Conservation (phyloP, 2,888 invertebrate species). For the Taphrorychus bicolor region DNA sequence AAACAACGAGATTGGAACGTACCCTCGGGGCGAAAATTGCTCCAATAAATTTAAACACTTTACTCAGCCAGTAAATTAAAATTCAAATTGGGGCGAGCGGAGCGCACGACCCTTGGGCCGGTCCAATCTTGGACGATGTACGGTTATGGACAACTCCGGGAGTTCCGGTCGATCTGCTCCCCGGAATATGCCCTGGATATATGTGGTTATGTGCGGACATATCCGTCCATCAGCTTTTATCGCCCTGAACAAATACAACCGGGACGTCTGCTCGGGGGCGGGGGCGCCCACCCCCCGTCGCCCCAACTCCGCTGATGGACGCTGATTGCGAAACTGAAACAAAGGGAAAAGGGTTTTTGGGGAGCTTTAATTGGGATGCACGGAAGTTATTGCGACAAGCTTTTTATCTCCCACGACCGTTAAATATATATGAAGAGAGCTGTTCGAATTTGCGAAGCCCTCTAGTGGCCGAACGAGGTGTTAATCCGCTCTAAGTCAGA, state of each 20-base stretch:
- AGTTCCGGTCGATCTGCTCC: conserved; percentile 60
- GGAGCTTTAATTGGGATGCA: conserved; percentile 39
- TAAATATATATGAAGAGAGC: too few relatives aligned
- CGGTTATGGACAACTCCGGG: conserved; percentile 56
- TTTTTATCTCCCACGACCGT: conserved; percentile 26
- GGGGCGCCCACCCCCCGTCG: conserved; percentile 13
- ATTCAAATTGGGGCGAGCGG: conserved; percentile 59
- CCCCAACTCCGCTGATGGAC: conserved; percentile 30
- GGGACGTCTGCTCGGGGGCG: conserved; percentile 19
- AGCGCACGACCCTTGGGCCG: conserved; percentile 41
- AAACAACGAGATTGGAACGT: conserved; percentile 43
- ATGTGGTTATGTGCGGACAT: conserved; percentile 61
- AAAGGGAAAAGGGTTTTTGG: conserved; percentile 38
- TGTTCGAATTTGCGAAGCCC: not conserved
- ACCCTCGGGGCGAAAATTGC: conserved; percentile 49
- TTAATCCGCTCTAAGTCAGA: conserved; percentile 62
- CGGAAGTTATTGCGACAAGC: conserved; percentile 28
- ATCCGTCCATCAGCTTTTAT: conserved; percentile 61
- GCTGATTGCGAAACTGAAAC: conserved; percentile 43
- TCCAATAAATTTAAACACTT: conserved; percentile 55
- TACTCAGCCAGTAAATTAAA: conserved; percentile 60
- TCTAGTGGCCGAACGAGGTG: conserved; percentile 60
- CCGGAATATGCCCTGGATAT: conserved; percentile 47
- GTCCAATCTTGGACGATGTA: conserved; percentile 62
- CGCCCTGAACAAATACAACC: conserved; percentile 59